Conservation (phyloP, 92 coral and sea anemone species). For the Phenganax subtilis region DNA sequence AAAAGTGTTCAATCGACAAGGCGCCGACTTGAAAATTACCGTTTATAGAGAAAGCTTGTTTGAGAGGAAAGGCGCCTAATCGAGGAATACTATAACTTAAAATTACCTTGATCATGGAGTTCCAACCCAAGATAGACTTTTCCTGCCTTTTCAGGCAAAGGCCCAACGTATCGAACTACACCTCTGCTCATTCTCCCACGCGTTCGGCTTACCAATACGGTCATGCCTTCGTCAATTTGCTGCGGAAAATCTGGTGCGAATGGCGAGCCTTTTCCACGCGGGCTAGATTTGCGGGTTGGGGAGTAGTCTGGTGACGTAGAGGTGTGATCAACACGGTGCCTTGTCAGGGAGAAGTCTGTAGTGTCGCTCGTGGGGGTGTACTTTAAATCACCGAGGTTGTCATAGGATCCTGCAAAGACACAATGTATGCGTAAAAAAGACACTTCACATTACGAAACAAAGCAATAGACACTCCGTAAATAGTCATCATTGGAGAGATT, state of each 20-base stretch:
- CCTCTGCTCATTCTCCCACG: constrained; percentile 76
- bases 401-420: constrained; percentile 15
- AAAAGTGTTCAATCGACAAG: too few species aligned
- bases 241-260: constrained; percentile 56
- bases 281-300: not conserved
- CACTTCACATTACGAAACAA: too few species aligned
- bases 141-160: constrained; percentile 55
- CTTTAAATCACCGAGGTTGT: not conserved
- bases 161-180: constrained; percentile 67
- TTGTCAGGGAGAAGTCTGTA: not conserved
- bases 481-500: too few species aligned
- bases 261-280: constrained; percentile 42
- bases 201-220: constrained; percentile 70
- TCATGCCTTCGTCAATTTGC: constrained; percentile 71
- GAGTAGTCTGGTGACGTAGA: constrained; percentile 7
- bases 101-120: constrained; percentile 54
- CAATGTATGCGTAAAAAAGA: not conserved
- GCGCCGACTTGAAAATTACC: too few species aligned
- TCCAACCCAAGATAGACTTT: constrained; percentile 69
- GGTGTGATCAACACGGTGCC: constrained; percentile 1
- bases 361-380: not conserved
- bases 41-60: too few species aligned
- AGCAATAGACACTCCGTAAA: too few species aligned
- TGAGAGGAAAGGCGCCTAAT: too few species aligned
- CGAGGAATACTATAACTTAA: not conserved